Conservation (phyloP, 2,888 invertebrate species). For the Margaritifera margaritifera region DNA sequence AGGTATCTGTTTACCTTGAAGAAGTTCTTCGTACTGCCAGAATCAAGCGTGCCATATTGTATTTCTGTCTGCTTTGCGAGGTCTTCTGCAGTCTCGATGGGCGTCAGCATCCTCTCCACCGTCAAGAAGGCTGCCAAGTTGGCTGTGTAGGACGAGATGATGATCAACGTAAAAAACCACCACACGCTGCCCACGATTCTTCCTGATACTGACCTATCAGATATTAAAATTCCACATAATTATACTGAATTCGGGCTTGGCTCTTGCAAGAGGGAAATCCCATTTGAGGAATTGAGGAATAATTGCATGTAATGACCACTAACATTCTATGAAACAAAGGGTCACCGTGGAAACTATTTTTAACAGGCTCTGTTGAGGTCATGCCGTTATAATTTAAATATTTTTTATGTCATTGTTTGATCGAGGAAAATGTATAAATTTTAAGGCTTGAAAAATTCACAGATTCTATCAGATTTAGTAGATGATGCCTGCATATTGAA, state of each 20-base stretch:
- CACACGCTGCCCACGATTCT: constrained; percentile 98
- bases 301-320: too few species aligned
- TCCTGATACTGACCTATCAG: constrained; percentile 85
- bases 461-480: too few species aligned
- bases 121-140: constrained; percentile 96
- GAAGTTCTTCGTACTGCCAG: constrained; percentile 89
- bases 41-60: constrained; percentile 79
- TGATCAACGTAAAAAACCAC: constrained; percentile 99
- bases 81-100: constrained; percentile 93
- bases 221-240: background rate
- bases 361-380: too few species aligned
- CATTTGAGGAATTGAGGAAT: background rate
- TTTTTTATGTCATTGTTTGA: too few species aligned
- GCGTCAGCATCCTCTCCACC: constrained; percentile 95
- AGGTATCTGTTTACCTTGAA: constrained; percentile 81
- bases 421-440: too few species aligned
- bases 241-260: background rate
- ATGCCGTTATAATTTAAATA: too few species aligned
- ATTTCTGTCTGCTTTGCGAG: constrained; percentile 83
- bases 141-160: constrained; percentile 98
- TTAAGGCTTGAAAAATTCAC: too few species aligned
- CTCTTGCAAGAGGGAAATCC: too few species aligned
- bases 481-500: too few species aligned
- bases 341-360: too few species aligned
- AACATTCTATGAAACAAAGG: too few species aligned